Percentiles rank a stretch among this genome's conserved stretches.
These are phyloP conservation scores for Psilanteris sp. DNA, from an alignment of 1,140 invertebrate genomes.

Conservation along the genomic window DNA sequence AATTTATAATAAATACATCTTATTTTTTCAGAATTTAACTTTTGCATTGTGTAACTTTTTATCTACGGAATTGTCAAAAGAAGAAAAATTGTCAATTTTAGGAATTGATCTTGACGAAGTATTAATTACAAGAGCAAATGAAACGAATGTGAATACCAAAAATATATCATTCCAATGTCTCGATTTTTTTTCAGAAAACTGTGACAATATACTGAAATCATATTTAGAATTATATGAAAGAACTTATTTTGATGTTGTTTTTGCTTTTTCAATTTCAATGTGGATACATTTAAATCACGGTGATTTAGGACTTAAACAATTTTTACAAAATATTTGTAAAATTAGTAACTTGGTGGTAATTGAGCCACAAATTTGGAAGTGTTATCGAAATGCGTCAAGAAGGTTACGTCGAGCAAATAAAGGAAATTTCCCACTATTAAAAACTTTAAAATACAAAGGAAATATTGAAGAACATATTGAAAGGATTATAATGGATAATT, in stretches of 20 bases:
- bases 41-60: slow-evolving; percentile 81
- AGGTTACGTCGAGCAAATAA: slow-evolving; percentile 83
- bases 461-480: slow-evolving; percentile 83
- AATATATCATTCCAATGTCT: slow-evolving; percentile 81
- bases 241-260: slow-evolving; percentile 84
- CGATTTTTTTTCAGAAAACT: slow-evolving; percentile 82
- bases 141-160: slow-evolving; percentile 74
- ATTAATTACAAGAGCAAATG: slow-evolving; percentile 84
- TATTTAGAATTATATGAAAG: slow-evolving; percentile 77
- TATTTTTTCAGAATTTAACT: slow-evolving; percentile 83
- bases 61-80: slow-evolving; percentile 69
- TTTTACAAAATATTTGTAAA: slow-evolving; percentile 81
- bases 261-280: slow-evolving; percentile 92
- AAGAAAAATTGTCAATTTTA: slow-evolving; percentile 81
- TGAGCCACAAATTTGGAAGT: slow-evolving; percentile 91
- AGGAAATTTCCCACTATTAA: slow-evolving; percentile 82
- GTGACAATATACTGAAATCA: slow-evolving; percentile 71
- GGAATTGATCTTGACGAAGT: slow-evolving; percentile 87
- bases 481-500: slow-evolving; percentile 78
- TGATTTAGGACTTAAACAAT: slow-evolving; percentile 84
- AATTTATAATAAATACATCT: background rate
- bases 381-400: slow-evolving; percentile 86
- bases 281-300: slow-evolving; percentile 92
- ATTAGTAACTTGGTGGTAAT: slow-evolving; percentile 83
- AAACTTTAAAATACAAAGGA: slow-evolving; percentile 81